Conservation (phyloP, 2,888 invertebrate genomes). For the Tholera decimalis region DNA sequence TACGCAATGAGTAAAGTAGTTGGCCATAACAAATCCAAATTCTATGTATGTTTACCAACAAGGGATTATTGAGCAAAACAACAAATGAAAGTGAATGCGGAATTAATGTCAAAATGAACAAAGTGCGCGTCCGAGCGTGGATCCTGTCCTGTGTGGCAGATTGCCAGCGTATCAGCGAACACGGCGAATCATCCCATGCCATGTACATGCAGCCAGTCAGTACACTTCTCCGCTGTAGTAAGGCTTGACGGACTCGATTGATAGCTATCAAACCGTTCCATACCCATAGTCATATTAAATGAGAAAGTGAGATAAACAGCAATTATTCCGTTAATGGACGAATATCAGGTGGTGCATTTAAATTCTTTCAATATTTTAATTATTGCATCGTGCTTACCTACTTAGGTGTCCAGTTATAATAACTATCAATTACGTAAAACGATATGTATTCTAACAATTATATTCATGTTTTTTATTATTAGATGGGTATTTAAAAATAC, state of each 20-base stretch:
- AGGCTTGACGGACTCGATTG: conserved; percentile 56
- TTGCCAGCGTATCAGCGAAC: conserved; percentile 50
- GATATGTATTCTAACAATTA: neutral
- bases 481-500: neutral
- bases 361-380: conserved; percentile 59
- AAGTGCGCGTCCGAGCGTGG: conserved; percentile 84
- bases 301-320: conserved; percentile 77
- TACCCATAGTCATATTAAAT: conserved; percentile 67
- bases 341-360: conserved; percentile 81
- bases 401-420: neutral
- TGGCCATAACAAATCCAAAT: conserved; percentile 45
- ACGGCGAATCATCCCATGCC: conserved; percentile 55
- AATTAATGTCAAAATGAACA: conserved; percentile 79
- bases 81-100: conserved; percentile 85
- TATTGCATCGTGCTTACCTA: conserved; percentile 39
- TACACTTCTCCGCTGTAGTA: conserved; percentile 51
- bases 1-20: conserved; percentile 3
- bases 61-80: conserved; percentile 67
- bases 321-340: conserved; percentile 80
- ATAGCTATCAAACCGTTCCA: conserved; percentile 71
- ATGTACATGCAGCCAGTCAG: conserved; percentile 49
- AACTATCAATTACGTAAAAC: neutral
- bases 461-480: neutral
- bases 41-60: conserved; percentile 66
- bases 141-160: conserved; percentile 84